Base-by-base conservation (phyloP, 2,888 invertebrate species). In the Achlya flavicornis region DNA sequence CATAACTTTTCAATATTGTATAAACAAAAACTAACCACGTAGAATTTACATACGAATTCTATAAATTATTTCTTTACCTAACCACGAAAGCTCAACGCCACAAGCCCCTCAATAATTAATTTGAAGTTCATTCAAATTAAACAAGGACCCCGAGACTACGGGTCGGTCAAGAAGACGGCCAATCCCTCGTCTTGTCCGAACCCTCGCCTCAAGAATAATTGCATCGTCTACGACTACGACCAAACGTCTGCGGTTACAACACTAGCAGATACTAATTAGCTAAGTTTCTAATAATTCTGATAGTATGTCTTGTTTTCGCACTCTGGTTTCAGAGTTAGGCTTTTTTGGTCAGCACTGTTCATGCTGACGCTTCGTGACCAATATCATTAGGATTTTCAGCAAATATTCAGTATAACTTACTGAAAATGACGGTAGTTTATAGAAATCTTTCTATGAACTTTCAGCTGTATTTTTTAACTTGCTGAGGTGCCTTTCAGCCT, bases 191-290 rank as follows among this genome's bases (percentile, higher is more conserved):
- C 53, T 19, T 60, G 38, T 12, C 43, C 41, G 12, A 26, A 41
- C 60, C 43, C 60, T 41, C 26, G 19, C 38, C 41, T 60, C 41
- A 41, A 41, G 41, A 60, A 60, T 60, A 60, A 60, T 60, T 60
- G 59, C 59, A 59, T 59, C 59, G 59, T 59, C 58, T 59, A 59
- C 60, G 60, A 60, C 58, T 59, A 59, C 60, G 60, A 60, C 41
- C 41, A 60, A 26, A 60, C 19, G 60, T 43, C 60, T 60, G 60
- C 60, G 60, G 60, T 60, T 26, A 19, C 41, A 41, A 11, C 41
- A 60, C 60, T 16, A 60, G 60, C 60, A 60, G 60, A 60, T 60
- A 60, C 60, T 60, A 60, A 60, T 60, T 60, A 60, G 60, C 41
- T 14, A 60, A 43, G 41, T 60, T 60, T 16, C 57, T 11, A 41